These are phyloP conservation scores for Glossophaga mutica DNA, from an alignment of 2,797 vertebrate genomes.

Conservation along the genomic window DNA sequence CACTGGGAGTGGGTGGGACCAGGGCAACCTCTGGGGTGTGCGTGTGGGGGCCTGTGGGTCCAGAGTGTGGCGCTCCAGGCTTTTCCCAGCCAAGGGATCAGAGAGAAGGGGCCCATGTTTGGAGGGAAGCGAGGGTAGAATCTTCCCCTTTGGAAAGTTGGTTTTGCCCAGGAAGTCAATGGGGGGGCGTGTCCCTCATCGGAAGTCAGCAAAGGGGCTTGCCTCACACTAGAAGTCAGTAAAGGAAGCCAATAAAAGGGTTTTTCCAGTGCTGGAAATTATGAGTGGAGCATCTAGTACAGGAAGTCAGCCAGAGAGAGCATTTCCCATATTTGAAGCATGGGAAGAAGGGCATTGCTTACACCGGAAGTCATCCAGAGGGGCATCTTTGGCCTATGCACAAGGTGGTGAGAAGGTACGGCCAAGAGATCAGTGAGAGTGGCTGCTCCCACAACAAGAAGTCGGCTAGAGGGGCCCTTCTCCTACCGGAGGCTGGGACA, in stretches of 20 bases:
- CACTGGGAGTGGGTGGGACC: slow-evolving; percentile 34
- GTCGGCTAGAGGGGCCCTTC: neutral
- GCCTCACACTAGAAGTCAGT: neutral
- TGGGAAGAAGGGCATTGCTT: neutral
- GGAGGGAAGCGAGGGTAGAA: neutral
- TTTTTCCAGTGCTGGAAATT: accelerated
- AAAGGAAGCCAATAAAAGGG: neutral
- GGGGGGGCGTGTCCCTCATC: accelerated
- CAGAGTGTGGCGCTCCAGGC: neutral
- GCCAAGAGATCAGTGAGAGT: neutral
- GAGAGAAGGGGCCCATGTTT: neutral
- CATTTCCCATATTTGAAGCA: neutral
- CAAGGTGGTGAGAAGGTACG: neutral
- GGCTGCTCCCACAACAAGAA: neutral
- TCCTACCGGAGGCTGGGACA: neutral
- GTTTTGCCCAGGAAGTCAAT: neutral
- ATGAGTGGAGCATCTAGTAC: neutral
- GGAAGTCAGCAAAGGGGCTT: no score
- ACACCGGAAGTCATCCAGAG: neutral
- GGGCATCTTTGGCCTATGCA: neutral
- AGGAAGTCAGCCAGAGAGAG: neutral
- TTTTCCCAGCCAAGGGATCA: neutral
- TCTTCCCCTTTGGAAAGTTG: accelerated
- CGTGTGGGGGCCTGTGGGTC: neutral
- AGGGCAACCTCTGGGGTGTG: neutral